These are phyloP conservation scores for Melanostigma gelatinosum DNA, from an alignment of 2,113 vertebrate genomes.

Conservation along the genomic window DNA sequence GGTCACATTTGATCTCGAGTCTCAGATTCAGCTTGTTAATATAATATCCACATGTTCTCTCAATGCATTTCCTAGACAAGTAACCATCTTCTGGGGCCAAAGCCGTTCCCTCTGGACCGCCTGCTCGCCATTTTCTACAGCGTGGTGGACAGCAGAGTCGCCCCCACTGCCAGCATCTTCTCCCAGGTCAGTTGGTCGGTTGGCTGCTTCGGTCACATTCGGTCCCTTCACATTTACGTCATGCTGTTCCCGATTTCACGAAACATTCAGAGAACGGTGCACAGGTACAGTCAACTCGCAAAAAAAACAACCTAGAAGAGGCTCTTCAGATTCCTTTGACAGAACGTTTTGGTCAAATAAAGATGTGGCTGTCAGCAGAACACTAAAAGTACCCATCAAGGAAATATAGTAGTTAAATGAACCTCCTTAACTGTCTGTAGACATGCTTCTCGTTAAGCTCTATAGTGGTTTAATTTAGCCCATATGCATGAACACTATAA, in stretches of 20 bases:
- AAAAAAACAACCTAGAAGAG: not conserved
- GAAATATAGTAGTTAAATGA: not conserved
- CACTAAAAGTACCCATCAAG: not conserved
- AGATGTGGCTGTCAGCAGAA: not conserved
- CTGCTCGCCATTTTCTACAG: conserved; percentile 96
- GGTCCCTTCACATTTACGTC: not conserved
- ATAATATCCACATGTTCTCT: not conserved
- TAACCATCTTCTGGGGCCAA: conserved; percentile 97
- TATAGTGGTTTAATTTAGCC: conserved; percentile 2
- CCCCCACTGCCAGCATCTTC: conserved; percentile 94
- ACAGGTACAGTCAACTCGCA: not conserved
- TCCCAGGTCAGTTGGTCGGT: conserved; percentile 63
- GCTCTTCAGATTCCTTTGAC: not conserved
- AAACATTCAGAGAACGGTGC: not conserved
- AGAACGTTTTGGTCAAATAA: not conserved
- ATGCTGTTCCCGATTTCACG: not conserved
- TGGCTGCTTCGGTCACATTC: not conserved
- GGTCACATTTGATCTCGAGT: not conserved
- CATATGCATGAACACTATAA: conserved; percentile 8
- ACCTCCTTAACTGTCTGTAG: not conserved
- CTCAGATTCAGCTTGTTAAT: not conserved
- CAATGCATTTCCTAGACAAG: conserved; percentile 86
- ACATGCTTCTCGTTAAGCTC: not conserved
- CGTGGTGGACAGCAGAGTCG: conserved; percentile 94
- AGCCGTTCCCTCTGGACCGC: conserved; percentile 95